Conservation (phyloP, 1,140 invertebrate genomes). For the Harpegnathos saltator region DNA sequence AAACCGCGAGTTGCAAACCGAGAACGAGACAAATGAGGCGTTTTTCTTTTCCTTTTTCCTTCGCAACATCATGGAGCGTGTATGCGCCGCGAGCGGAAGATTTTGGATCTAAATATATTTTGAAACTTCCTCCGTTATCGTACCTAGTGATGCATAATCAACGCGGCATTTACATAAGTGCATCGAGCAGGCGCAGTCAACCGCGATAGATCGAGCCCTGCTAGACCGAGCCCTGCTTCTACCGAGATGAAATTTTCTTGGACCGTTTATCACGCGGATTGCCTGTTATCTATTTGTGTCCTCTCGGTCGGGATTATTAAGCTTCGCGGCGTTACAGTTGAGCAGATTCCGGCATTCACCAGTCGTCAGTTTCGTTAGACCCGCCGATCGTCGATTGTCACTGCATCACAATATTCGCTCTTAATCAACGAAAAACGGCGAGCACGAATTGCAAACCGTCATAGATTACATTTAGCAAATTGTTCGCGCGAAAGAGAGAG, state of each 20-base stretch:
- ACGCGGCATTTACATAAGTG: slow-evolving; percentile 66
- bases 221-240: slow-evolving; percentile 7
- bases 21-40: no score
- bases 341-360: slow-evolving; percentile 19
- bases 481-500: slow-evolving; percentile 32
- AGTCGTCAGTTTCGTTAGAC: background rate
- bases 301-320: slow-evolving; percentile 11
- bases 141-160: slow-evolving; percentile 62
- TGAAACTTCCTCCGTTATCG: slow-evolving; percentile 45
- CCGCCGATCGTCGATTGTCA: slow-evolving; percentile 2
- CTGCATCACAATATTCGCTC: slow-evolving; percentile 36
- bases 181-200: slow-evolving; percentile 59
- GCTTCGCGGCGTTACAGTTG: background rate
- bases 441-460: slow-evolving; percentile 35
- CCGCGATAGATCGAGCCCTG: slow-evolving; percentile 52
- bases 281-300: slow-evolving; percentile 33
- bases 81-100: slow-evolving; percentile 5
- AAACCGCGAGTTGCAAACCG: no score
- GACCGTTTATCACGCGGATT: slow-evolving; percentile 32
- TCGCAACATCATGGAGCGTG: background rate
- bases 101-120: slow-evolving; percentile 42
- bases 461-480: slow-evolving; percentile 49
- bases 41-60: background rate
- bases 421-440: slow-evolving; percentile 34
- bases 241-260: slow-evolving; percentile 32